These are phyloP conservation scores for Sebastes iracundus DNA, from an alignment of 2,797 vertebrate genomes.

Conservation along the genomic window DNA sequence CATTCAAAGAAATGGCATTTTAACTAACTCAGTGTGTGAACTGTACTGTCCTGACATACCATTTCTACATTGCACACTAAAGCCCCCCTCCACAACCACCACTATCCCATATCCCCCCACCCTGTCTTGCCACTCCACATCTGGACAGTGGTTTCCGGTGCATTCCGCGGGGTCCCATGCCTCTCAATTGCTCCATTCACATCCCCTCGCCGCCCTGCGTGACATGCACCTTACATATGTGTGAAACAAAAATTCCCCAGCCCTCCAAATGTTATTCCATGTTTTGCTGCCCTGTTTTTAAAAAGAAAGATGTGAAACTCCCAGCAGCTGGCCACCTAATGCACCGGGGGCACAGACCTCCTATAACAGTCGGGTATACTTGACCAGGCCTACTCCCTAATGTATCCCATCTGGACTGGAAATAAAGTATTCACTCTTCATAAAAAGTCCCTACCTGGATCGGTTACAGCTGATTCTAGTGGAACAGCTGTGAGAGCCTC, in stretches of 20 bases:
- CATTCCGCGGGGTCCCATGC: constrained; percentile 59
- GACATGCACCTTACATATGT: constrained; percentile 72
- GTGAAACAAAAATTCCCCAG: constrained; percentile 45
- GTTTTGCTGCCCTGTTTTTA: constrained; percentile 41
- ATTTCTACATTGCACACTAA: not conserved
- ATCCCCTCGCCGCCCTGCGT: constrained; percentile 28
- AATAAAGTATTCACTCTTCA: constrained; percentile 60
- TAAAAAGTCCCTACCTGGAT: constrained; percentile 54
- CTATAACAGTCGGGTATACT: constrained; percentile 16
- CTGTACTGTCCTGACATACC: not conserved
- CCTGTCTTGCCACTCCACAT: constrained; percentile 73
- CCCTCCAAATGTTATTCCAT: constrained; percentile 51
- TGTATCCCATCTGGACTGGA: constrained; percentile 69
- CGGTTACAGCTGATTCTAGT: constrained; percentile 52
- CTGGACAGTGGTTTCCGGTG: constrained; percentile 75
- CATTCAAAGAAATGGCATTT: not conserved
- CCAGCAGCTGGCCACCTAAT: constrained; percentile 55
- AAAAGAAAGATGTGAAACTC: constrained; percentile 41
- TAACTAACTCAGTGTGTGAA: not conserved
- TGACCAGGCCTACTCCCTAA: constrained; percentile 47
- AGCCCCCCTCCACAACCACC: constrained; percentile 47
- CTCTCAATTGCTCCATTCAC: constrained; percentile 71
- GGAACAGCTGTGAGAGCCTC: constrained; percentile 55
- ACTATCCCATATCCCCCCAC: constrained; percentile 67
- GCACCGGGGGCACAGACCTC: constrained; percentile 37